Conservation (phyloP, 2,113 vertebrate species). For the Martes martes region DNA sequence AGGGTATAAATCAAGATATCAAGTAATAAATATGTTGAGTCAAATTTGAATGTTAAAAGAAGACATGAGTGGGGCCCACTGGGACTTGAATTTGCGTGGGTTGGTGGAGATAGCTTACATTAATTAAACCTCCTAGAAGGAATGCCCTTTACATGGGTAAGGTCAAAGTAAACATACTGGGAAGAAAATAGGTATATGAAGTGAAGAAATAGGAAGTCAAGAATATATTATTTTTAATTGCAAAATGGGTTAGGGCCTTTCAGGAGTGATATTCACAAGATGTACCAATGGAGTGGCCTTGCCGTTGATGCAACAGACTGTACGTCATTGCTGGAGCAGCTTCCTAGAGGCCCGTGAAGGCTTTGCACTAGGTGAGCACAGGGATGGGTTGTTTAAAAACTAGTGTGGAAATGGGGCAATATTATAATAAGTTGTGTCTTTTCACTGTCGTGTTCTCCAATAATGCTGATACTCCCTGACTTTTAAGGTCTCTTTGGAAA, state of each 20-base stretch:
- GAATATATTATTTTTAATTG: background rate
- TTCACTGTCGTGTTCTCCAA: background rate
- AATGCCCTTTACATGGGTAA: background rate
- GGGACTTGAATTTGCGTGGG: background rate
- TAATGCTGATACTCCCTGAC: background rate
- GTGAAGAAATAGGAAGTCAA: background rate
- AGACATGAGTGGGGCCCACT: background rate
- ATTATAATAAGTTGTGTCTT: background rate
- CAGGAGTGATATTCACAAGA: background rate
- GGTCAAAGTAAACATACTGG: background rate
- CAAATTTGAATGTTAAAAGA: background rate
- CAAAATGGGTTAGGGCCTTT: background rate
- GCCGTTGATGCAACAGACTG: background rate
- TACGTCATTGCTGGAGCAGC: background rate
- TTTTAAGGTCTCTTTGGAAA: background rate
- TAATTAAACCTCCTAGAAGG: background rate
- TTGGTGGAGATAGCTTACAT: background rate
- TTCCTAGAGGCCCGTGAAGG: background rate
- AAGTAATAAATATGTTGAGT: background rate
- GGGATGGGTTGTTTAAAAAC: background rate
- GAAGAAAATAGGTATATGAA: background rate
- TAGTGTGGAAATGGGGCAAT: background rate
- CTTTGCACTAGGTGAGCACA: background rate
- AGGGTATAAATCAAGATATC: background rate
- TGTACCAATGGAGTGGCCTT: background rate